Percentiles rank a stretch among this genome's conserved stretches.
phyloP scores from a whole-genome alignment of 2,113 vertebrate genomes.

The Catagonus wagneri region DNA sequence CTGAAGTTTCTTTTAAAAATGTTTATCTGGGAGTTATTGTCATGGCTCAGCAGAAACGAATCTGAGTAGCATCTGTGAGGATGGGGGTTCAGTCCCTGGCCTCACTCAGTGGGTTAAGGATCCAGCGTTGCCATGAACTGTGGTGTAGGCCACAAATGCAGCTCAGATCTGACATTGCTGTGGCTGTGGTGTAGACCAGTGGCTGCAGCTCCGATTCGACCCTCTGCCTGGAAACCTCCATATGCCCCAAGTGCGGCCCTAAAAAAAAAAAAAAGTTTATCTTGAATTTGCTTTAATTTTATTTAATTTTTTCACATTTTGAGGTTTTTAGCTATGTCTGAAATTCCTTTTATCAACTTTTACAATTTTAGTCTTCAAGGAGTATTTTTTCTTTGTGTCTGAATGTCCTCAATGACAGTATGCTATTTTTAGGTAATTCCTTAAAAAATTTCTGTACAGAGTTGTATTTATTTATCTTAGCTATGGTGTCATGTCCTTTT shows the following conservation, averaged over 20 bases:
- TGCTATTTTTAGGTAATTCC: neutral
- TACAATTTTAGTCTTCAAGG: neutral
- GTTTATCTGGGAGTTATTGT: neutral
- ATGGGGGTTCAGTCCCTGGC: no score
- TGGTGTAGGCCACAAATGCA: no score
- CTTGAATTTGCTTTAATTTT: neutral
- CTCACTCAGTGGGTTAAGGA: no score
- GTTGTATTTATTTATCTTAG: neutral
- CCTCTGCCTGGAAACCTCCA: no score
- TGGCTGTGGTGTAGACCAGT: no score
- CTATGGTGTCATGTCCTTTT: neutral
- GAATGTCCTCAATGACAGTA: neutral
- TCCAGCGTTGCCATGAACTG: no score
- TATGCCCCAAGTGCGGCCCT: no score
- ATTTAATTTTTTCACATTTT: neutral
- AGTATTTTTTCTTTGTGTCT: neutral
- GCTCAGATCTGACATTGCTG: no score
- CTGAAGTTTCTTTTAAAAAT: neutral
- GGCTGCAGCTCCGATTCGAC: no score
- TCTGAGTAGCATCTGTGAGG: no score
- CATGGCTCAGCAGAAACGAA: no score
- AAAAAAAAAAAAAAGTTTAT: neutral
- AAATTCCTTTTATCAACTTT: neutral
- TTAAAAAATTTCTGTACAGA: neutral
- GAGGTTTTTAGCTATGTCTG: neutral